These are phyloP conservation scores for Nyctalus aviator DNA, from an alignment of 2,797 vertebrate genomes.

Conservation along the genomic window DNA sequence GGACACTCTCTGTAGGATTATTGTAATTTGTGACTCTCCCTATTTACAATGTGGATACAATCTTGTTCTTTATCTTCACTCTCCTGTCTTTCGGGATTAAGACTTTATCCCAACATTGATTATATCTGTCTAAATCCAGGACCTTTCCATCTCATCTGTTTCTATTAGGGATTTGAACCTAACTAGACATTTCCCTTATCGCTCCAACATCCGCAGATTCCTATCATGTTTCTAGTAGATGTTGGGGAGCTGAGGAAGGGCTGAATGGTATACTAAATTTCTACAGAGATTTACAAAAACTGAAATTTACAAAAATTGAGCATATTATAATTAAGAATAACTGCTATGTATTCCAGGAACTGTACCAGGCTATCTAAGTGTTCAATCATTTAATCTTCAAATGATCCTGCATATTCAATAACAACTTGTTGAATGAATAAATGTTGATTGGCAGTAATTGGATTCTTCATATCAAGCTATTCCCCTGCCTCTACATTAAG, in stretches of 20 bases:
- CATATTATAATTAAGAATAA: not conserved
- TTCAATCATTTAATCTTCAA: not conserved
- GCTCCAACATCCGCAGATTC: not conserved
- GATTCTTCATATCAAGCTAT: not conserved
- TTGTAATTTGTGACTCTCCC: not conserved
- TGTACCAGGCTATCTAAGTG: not conserved
- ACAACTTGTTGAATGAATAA: not conserved
- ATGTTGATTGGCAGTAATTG: not conserved
- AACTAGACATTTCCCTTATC: not conserved
- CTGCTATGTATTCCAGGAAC: not conserved
- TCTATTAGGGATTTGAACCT: not conserved
- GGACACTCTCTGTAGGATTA: conserved; percentile 29
- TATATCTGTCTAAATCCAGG: conserved; percentile 32
- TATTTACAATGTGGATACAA: conserved; percentile 41
- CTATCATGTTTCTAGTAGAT: not conserved
- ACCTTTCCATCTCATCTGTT: conserved; percentile 35
- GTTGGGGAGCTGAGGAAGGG: not conserved
- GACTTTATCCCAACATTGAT: conserved; percentile 57
- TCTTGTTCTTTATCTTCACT: conserved; percentile 32
- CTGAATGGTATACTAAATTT: not conserved
- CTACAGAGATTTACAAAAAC: not conserved
- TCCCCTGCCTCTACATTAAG: not conserved
- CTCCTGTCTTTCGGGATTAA: conserved; percentile 62
- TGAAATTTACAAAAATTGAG: not conserved
- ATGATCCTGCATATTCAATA: not conserved